These are phyloP conservation scores for Limnephilus lunatus DNA, from an alignment of 2,888 invertebrate species.

Conservation along the genomic window DNA sequence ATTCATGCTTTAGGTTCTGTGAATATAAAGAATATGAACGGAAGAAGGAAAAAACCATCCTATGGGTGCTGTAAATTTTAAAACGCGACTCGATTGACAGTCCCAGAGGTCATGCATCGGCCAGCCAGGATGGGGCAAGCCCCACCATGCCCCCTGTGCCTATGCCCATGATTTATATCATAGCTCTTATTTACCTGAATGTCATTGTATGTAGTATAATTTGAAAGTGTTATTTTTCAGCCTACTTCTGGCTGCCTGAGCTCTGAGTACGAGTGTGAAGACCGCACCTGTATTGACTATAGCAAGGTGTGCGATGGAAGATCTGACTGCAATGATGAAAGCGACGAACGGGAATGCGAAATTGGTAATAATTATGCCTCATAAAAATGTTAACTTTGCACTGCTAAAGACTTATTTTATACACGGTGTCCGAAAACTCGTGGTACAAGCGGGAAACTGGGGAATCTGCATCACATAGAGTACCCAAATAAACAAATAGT, in stretches of 20 bases:
- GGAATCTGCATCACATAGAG: too few relatives aligned
- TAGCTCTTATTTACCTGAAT: background rate
- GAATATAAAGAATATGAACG: too few relatives aligned
- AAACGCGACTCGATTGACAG: too few relatives aligned
- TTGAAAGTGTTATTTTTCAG: background rate
- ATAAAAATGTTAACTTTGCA: background rate
- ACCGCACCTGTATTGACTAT: conserved; percentile 56
- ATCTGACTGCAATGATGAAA: conserved; percentile 78
- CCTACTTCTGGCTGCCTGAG: background rate
- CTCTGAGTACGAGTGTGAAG: conserved; percentile 46
- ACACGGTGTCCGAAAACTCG: too few relatives aligned
- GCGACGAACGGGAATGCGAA: conserved; percentile 78
- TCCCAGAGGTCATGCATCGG: too few relatives aligned
- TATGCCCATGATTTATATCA: background rate
- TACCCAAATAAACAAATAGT: too few relatives aligned
- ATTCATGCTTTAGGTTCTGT: too few relatives aligned
- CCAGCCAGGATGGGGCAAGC: too few relatives aligned
- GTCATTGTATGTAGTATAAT: background rate
- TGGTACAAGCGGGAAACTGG: too few relatives aligned
- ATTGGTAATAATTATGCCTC: background rate
- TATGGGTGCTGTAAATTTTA: too few relatives aligned
- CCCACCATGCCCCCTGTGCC: too few relatives aligned
- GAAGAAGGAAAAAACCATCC: too few relatives aligned
- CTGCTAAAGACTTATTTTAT: background rate
- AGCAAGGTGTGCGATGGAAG: conserved; percentile 74